Conservation (phyloP, 1,140 invertebrate species). For the Zaprionus nigranus region DNA sequence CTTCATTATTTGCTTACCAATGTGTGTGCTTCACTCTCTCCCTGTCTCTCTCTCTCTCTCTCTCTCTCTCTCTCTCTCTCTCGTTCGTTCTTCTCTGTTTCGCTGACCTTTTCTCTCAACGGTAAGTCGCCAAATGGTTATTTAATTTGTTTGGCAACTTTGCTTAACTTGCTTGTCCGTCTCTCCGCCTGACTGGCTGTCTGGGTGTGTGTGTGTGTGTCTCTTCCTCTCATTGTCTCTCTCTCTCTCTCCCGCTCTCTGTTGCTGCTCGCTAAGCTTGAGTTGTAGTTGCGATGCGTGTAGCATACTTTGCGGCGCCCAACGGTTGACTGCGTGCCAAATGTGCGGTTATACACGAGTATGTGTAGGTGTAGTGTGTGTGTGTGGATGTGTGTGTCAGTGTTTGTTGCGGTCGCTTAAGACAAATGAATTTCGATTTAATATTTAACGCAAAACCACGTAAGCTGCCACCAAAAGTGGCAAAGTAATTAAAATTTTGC, state of each 20-base stretch:
- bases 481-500: slow-evolving; percentile 73
- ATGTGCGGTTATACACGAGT: slow-evolving; percentile 32
- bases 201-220: not conserved
- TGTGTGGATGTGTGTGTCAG: not conserved
- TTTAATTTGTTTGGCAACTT: slow-evolving; percentile 43
- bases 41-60: not conserved
- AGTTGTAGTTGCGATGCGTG: slow-evolving; percentile 50
- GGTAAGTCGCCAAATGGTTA: slow-evolving; percentile 33
- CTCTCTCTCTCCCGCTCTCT: not conserved
- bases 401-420: slow-evolving; percentile 51
- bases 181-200: not conserved
- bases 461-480: slow-evolving; percentile 63
- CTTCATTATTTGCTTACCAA: not conserved
- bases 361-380: not conserved
- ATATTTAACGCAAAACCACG: slow-evolving; percentile 67
- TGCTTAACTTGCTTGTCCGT: slow-evolving; percentile 26
- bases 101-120: not conserved
- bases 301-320: slow-evolving; percentile 63
- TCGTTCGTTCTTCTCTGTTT: not conserved
- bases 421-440: slow-evolving; percentile 70
- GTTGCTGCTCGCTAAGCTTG: not conserved
- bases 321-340: slow-evolving; percentile 42
- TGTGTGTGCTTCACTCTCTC: not conserved
- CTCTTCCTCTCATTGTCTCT: not conserved
- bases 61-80: not conserved